Percentiles rank a stretch among this genome's conserved stretches.
These are phyloP conservation scores for Zaprionus davidi DNA, from an alignment of 1,140 invertebrate genomes.

Conservation along the genomic window DNA sequence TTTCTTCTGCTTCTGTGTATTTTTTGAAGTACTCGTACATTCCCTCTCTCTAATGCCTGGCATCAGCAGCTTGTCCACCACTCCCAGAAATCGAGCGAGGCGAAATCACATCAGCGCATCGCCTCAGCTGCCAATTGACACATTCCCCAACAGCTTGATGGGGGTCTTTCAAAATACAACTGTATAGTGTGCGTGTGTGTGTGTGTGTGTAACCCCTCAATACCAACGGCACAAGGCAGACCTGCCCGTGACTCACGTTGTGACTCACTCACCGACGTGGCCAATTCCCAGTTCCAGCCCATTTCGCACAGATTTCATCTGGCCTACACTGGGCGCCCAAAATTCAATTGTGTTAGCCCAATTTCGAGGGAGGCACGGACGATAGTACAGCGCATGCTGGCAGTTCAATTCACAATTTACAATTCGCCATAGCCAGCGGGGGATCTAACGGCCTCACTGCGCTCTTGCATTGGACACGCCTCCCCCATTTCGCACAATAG, in stretches of 20 bases:
- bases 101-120: constrained; percentile 14
- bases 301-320: constrained; percentile 59
- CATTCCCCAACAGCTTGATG: constrained; percentile 31
- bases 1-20: not conserved
- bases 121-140: constrained; percentile 28
- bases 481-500: not conserved
- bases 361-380: constrained; percentile 86
- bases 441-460: not conserved
- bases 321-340: constrained; percentile 40
- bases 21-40: not conserved
- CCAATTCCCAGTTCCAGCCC: constrained; percentile 58
- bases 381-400: not conserved
- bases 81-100: constrained; percentile 4
- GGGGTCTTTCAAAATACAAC: constrained; percentile 22
- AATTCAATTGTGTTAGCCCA: constrained; percentile 63
- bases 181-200: constrained; percentile 4
- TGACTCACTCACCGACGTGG: constrained; percentile 29
- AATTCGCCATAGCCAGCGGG: constrained; percentile 11
- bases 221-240: not conserved
- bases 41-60: constrained; percentile 24
- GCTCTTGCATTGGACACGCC: constrained; percentile 18
- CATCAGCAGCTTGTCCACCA: constrained; percentile 15
- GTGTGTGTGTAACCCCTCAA: not conserved
- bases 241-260: not conserved
- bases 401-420: constrained; percentile 4